Evolutionary conservation across 2,797 vertebrate species (phyloP), one percentile per base, ranked within the genome.

Genomic region (Acrossocheilus fasciatus): DNA sequence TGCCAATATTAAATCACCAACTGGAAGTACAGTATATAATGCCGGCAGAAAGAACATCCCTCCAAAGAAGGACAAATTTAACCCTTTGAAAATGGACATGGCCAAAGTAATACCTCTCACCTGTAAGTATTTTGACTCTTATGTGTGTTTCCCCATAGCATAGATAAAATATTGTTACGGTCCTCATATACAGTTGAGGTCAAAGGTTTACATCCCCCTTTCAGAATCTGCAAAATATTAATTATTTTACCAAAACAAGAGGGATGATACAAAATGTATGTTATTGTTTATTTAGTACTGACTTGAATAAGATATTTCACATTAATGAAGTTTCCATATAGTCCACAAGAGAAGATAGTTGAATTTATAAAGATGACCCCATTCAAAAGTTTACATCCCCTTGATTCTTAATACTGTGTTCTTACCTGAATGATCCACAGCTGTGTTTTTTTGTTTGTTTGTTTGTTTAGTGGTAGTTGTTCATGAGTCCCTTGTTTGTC

Each of bases 61-160:
- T 17, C 93, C 93, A 68, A 96, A 95, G 90, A 96, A 94, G 86
- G 93, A 94, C 81, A 94, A 95, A 92, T 64, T 93, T 10, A 95
- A 96, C 82, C 96, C 96, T 45, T 91, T 96, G 82, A 96, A 95
- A 89, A 92, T 96, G 62, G 94, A 96, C 88, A 95, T 95, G 94
- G 91, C 95, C 70, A 93, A 92, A 81, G 81, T 90, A 20, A 90
- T 91, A 15, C 94, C 94, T 79, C 93, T 94, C 20, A 92, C 95
- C 39, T 95, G 96, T 96, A 90, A 86, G 91, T 92, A 34, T 3
- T 59, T 80, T 10, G 6, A 12, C 64, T 2, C 0, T 76, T 82
- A 87, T 86, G 84, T 3, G 69, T 36, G 50, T 73, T 82, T 6
- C 34, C 1, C 26, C 12, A n/a, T 64, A 5, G 59, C n/a, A 12